Conservation (phyloP, 1,140 invertebrate species). For the Neotoxoptera formosana region DNA sequence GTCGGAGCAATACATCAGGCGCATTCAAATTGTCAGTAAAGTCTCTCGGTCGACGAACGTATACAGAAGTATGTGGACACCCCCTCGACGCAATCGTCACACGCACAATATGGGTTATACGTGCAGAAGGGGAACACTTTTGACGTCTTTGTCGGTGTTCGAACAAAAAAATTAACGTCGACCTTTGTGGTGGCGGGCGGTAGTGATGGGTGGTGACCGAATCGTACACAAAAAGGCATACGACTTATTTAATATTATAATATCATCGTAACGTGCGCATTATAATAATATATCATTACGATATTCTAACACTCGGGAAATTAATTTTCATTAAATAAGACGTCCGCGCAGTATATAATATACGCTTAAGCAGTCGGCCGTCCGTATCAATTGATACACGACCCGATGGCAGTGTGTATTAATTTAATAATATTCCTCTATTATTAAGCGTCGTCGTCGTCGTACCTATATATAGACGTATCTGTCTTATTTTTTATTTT, state of each 20-base stretch:
- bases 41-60: background rate
- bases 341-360: no score
- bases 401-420: background rate
- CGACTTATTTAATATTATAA: background rate
- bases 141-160: background rate
- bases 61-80: background rate
- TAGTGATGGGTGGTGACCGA: no score
- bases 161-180: background rate
- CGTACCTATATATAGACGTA: constrained; percentile 19
- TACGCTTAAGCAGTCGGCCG: no score
- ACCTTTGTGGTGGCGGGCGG: background rate
- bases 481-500: constrained; percentile 18
- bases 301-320: background rate
- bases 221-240: background rate
- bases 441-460: no score
- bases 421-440: background rate
- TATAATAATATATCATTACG: background rate
- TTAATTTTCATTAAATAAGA: constrained; percentile 44
- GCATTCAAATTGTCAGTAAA: background rate
- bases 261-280: background rate
- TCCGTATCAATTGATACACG: background rate
- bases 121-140: background rate
- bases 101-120: background rate
- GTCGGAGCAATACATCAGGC: background rate
- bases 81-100: background rate